Percentiles rank a stretch among this genome's conserved stretches.
Conservation (phyloP, 2,888 invertebrate species). For the Epinotia demarniana region DNA sequence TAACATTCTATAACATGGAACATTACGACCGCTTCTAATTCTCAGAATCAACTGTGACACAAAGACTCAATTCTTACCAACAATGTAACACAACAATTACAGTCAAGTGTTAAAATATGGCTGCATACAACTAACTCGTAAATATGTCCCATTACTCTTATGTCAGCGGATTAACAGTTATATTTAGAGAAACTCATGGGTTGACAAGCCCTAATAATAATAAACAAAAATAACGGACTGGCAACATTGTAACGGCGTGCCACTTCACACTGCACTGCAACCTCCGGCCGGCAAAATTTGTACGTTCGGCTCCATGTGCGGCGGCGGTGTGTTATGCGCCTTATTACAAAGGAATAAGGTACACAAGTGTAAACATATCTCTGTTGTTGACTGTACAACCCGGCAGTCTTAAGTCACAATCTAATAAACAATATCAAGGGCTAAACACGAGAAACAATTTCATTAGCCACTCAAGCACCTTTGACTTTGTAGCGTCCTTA, state of each 20-base stretch:
- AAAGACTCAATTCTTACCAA: background rate
- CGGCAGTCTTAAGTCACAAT: background rate
- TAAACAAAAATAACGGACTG: background rate
- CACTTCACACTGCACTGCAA: background rate
- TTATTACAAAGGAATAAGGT: too few relatives aligned
- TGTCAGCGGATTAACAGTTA: background rate
- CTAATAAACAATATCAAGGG: background rate
- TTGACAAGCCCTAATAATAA: background rate
- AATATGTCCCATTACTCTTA: too few relatives aligned
- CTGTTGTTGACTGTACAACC: background rate
- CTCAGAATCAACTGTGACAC: background rate
- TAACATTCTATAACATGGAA: background rate
- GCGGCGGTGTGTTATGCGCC: too few relatives aligned
- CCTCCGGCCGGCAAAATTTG: too few relatives aligned
- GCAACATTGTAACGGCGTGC: background rate
- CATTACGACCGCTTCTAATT: background rate
- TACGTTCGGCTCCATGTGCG: too few relatives aligned
- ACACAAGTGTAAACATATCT: too few relatives aligned
- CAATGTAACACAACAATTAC: background rate
- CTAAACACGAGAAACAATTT: background rate
- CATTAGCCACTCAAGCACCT: background rate
- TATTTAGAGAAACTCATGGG: background rate
- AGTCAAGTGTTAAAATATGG: too few relatives aligned
- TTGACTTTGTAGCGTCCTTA: background rate
- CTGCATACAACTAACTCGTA: too few relatives aligned